These are phyloP conservation scores for Thecophora atra DNA, from an alignment of 2,888 invertebrate species.

Conservation along the genomic window DNA sequence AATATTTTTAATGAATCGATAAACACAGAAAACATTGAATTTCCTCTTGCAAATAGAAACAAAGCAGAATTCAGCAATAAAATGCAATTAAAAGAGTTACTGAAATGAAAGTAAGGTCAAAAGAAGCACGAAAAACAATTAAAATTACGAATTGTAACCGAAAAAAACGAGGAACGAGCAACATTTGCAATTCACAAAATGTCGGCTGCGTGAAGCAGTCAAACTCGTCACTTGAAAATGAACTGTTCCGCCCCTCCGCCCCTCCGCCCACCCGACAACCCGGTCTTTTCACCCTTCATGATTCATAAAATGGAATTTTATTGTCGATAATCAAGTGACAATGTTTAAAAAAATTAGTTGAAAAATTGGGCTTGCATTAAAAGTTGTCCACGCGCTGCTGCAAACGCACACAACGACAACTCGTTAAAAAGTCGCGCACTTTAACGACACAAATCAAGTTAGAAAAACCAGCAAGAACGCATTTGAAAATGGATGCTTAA, in stretches of 20 bases:
- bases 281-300: too few relatives aligned
- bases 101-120: not conserved
- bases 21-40: too few relatives aligned
- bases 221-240: too few relatives aligned
- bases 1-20: too few relatives aligned
- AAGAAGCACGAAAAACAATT: not conserved
- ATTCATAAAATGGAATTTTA: conserved; percentile 1
- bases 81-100: not conserved
- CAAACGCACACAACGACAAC: too few relatives aligned
- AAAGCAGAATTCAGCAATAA: too few relatives aligned
- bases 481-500: conserved; percentile 21
- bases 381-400: not conserved
- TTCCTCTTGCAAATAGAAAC: too few relatives aligned
- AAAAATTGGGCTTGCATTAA: not conserved
- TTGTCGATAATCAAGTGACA: not conserved
- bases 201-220: not conserved
- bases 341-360: not conserved
- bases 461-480: not conserved
- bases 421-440: too few relatives aligned
- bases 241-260: too few relatives aligned
- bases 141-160: not conserved
- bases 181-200: not conserved
- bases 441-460: not conserved
- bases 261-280: too few relatives aligned
- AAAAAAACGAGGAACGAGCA: not conserved